Evolutionary conservation across 2,888 invertebrate genomes (phyloP).

Genomic region (Lithodes maja): DNA sequence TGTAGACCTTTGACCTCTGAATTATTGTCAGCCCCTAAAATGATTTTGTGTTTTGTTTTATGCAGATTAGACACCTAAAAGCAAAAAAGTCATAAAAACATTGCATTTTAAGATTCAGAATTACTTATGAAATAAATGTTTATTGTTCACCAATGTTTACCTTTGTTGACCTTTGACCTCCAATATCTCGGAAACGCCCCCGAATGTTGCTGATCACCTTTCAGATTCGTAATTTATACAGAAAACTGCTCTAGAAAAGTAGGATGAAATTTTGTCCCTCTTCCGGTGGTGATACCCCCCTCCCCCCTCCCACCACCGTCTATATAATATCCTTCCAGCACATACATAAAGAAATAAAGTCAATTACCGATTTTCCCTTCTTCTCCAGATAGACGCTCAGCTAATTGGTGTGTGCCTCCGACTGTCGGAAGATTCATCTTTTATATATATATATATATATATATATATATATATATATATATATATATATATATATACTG

Average conservation of each 20-base stretch:
- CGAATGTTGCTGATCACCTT: conserved; percentile 12
- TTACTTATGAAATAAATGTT: background rate
- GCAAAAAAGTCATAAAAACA: conserved; percentile 1
- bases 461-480: too few relatives aligned
- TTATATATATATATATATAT: too few relatives aligned
- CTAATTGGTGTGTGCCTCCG: too few relatives aligned
- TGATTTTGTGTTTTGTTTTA: background rate
- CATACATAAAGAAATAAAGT: too few relatives aligned
- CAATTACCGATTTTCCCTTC: too few relatives aligned
- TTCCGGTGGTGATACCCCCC: background rate
- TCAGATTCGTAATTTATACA: conserved; percentile 9
- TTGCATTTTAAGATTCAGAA: background rate
- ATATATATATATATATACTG: too few relatives aligned
- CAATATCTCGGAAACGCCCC: conserved; percentile 11
- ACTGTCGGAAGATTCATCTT: too few relatives aligned
- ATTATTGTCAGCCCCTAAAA: conserved; percentile 2
- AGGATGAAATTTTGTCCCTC: conserved; percentile 2
- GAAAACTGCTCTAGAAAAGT: conserved; percentile 19
- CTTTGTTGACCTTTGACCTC: background rate
- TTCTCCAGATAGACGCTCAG: too few relatives aligned
- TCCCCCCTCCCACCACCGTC: too few relatives aligned
- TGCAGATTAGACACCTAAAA: background rate
- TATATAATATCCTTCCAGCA: too few relatives aligned
- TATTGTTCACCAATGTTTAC: conserved; percentile 1
- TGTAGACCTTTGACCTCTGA: conserved; percentile 5